Base-by-base conservation (phyloP, 2,797 vertebrate genomes). In the Neosilurus mollespiculum region DNA sequence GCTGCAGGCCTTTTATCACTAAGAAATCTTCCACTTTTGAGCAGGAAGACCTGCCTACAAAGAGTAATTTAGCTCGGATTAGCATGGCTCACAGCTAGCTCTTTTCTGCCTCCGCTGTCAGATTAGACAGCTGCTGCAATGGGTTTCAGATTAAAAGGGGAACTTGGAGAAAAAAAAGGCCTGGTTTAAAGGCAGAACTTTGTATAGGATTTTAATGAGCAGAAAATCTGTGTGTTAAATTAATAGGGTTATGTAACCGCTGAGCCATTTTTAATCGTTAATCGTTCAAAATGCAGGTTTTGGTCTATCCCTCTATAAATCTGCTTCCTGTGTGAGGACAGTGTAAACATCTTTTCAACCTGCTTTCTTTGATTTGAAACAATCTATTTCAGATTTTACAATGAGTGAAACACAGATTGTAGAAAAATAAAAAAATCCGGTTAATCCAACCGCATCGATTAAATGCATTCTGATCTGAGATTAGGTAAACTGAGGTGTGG, bases 111-210 rank as follows among this genome's bases (percentile, higher is more conserved):
- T 80, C 69, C 64, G 69, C 80, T 83, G 16, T 84, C 81, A 84
- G 88, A 89, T 88, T 89, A 89, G 78, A 83, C 53, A 85, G 81
- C 75, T 82, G 78, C 79, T 86, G 62, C 61, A 85, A 86, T 79
- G 80, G 83, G 77, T 86, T 87, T 84, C 73, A 85, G 88, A 88
- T 88, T 89, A 88, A 84, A 87, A 66, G 54, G 78, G 82, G 49
- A 78, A 88, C 78, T 79, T 62, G 75, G 62, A 85, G 81, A 85
- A 83, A 84, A 83, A 88, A 82, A 87, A 86, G 80, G 72, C 82
- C 62, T 66, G 81, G 80, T 87, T 89, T 81, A 84, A 87, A 85
- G 81, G 81, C 84, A 86, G 61, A 89, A 84, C 77, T 84, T 85
- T 81, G 85, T 66, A 56, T 53, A 75, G 64, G 65, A 71, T 81